Base-by-base conservation (phyloP, 2,797 vertebrate species). In the Crocodylus rhombifer region DNA sequence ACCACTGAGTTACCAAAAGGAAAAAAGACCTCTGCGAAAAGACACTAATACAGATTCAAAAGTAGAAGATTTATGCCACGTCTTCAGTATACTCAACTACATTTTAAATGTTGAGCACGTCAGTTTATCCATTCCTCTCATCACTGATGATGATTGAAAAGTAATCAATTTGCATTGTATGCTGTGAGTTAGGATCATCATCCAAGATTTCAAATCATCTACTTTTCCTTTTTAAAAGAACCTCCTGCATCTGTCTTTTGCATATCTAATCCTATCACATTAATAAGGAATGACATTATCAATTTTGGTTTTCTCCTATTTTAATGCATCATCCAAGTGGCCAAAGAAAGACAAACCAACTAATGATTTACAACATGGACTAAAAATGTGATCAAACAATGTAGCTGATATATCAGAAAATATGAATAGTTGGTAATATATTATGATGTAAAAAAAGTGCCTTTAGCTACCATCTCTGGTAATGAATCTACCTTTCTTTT, bases 241-340 rank as follows among this genome's bases (percentile, higher is more conserved):
- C 30, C 1, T 36, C 25, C 14, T 51, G 4, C 42, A 57, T 14
- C 1, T 0, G 2, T 58, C 4, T 51, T 62, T 42, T 4, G 21
- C 75, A 69, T 69, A 69, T 51, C 69, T 57, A 51, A 76, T 84
- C 6, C 26, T 69, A 13, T 69, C 21, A 58, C 14, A 28, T 23
- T 58, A 69, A 33, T 21, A 6, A 77, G 5, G 2, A n/a, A n/a
- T 64, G 36, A 56, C 60, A 28, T 36, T 56, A 55, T 14, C 5
- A 57, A 12, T 57, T 20, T 20, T 56, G 77, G 30, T 75, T 61
- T 88, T 71, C 9, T 91, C 20, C 33, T 58, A 64, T 20, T 77
- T 74, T 61, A 61, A 67, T 13, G 23, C 3, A 18, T 79, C 77
- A 60, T 33, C 6, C 25, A 81, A 42, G 56, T 26, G 55, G 25